A percentile compares a stretch with the other conserved stretches of the same genome.
Evolutionary conservation across 2,797 vertebrate genomes (phyloP).

Genomic region (Gymnothorax reevesii): DNA sequence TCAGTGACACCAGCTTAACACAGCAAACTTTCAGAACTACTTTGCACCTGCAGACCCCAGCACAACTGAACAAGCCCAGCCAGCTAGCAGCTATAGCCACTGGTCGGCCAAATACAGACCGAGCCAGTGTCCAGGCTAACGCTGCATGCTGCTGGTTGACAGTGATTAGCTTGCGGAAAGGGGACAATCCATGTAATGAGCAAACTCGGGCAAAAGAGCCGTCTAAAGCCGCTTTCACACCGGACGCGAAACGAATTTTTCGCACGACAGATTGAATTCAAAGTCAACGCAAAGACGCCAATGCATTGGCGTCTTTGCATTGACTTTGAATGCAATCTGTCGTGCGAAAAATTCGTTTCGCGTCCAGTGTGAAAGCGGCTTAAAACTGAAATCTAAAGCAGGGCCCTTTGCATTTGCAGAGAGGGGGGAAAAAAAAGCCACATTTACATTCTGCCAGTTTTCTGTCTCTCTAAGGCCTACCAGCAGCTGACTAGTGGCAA

Average conservation of each 20-base stretch:
- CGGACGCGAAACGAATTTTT: no score
- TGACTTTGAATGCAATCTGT: no score
- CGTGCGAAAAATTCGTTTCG: no score
- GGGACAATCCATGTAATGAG: background rate
- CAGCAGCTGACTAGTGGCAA: slow-evolving; percentile 30
- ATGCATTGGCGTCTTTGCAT: no score
- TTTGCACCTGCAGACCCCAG: background rate
- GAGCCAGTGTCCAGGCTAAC: slow-evolving; percentile 5
- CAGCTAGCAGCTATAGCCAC: background rate
- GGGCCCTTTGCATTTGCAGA: slow-evolving; percentile 3
- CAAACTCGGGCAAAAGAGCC: background rate
- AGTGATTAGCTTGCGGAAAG: background rate
- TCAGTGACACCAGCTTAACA: background rate
- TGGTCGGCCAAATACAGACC: background rate
- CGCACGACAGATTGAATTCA: no score
- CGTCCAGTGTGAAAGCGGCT: no score
- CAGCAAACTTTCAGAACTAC: slow-evolving; percentile 1
- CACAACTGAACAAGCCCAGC: background rate
- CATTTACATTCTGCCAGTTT: slow-evolving; percentile 11
- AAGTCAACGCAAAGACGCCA: no score
- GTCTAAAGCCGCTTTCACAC: background rate
- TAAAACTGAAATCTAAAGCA: background rate
- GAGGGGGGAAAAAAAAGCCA: background rate
- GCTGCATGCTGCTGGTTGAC: background rate
- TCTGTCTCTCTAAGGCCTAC: slow-evolving; percentile 26